Evolutionary conservation across 2,113 vertebrate species (phyloP).

Genomic region (Lates calcarifer): DNA sequence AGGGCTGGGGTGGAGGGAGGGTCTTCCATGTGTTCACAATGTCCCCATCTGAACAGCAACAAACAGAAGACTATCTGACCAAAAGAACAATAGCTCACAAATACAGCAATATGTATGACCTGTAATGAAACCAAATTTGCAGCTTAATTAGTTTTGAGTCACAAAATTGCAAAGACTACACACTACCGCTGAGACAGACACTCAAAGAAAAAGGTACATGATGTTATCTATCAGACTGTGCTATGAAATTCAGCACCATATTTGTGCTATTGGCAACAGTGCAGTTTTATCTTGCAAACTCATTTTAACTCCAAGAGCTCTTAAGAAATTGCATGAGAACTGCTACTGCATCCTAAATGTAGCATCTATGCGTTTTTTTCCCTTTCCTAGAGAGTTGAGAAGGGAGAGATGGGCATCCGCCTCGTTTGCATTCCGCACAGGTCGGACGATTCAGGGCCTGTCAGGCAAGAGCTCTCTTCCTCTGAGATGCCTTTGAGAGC

Average conservation of each 20-base stretch:
- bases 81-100: neutral
- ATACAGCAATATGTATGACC: neutral
- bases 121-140: constrained; percentile 4
- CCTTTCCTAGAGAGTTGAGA: constrained; percentile 57
- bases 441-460: constrained; percentile 68
- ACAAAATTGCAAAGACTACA: neutral
- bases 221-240: constrained; percentile 17
- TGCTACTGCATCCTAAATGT: constrained; percentile 51
- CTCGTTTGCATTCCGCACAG: constrained; percentile 79
- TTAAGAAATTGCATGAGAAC: constrained; percentile 54
- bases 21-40: constrained; percentile 1
- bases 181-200: neutral
- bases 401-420: constrained; percentile 62
- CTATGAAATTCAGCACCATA: constrained; percentile 22
- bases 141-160: neutral
- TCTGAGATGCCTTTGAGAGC: constrained; percentile 79
- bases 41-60: neutral
- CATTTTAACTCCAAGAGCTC: constrained; percentile 40
- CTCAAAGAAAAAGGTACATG: neutral
- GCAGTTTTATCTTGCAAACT: constrained; percentile 51
- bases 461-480: constrained; percentile 71
- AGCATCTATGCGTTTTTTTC: constrained; percentile 22
- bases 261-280: constrained; percentile 31
- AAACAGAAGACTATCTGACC: constrained; percentile 4
- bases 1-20: constrained; percentile 1